These are phyloP conservation scores for Enteromius anoplus DNA, from an alignment of 2,797 vertebrate genomes.

Conservation along the genomic window DNA sequence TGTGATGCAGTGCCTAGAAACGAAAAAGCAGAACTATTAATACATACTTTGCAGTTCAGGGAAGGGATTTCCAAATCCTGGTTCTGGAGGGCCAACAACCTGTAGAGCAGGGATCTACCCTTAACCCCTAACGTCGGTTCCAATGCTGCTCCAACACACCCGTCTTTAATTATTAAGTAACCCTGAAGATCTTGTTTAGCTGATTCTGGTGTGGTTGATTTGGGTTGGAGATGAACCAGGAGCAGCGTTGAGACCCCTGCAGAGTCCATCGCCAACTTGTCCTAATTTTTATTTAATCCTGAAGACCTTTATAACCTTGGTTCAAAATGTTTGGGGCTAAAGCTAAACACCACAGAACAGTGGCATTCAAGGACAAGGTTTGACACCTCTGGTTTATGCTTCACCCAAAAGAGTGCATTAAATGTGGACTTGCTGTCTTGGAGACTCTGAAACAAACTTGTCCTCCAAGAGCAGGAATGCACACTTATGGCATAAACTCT, in stretches of 20 bases:
- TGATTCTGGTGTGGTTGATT: not conserved
- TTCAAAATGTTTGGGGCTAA: not conserved
- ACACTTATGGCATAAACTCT: not conserved
- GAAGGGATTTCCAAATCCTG: not conserved
- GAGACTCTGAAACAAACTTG: not conserved
- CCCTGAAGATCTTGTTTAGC: not conserved
- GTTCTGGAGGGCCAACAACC: not conserved
- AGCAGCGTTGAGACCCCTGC: not conserved
- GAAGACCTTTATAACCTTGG: not conserved
- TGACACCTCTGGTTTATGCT: not conserved
- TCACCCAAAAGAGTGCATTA: not conserved
- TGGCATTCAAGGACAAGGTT: not conserved
- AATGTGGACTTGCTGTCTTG: not conserved
- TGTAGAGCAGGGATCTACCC: not conserved
- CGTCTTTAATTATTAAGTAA: not conserved
- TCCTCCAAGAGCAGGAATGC: not conserved
- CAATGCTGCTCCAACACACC: not conserved
- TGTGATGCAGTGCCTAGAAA: conserved; percentile 87
- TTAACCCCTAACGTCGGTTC: not conserved
- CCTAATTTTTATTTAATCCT: not conserved
- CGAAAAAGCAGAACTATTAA: not conserved
- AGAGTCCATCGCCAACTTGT: not conserved
- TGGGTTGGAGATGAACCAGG: not conserved
- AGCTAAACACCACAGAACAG: not conserved
- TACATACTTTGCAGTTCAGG: not conserved